Conservation (phyloP, 2,113 vertebrate species). For the Lepisosteus osseus region DNA sequence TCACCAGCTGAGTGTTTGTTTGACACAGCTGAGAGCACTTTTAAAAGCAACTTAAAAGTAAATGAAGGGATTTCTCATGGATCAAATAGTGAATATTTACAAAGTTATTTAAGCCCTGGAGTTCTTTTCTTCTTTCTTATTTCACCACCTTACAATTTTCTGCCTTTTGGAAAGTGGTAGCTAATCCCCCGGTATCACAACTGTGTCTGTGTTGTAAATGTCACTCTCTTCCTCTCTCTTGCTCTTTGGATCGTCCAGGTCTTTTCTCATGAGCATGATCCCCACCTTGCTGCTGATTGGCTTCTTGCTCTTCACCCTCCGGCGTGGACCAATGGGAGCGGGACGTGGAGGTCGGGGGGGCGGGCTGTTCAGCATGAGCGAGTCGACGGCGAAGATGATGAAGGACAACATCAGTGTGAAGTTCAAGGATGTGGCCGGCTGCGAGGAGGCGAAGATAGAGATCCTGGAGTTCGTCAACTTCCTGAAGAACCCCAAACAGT, state of each 20-base stretch:
- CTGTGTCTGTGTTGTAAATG: too few species aligned
- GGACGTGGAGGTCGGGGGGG: slow-evolving; percentile 38
- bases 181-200: too few species aligned
- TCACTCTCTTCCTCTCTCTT: not conserved
- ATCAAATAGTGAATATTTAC: too few species aligned
- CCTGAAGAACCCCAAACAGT: slow-evolving; percentile 64
- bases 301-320: slow-evolving; percentile 51
- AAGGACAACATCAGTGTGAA: slow-evolving; percentile 45
- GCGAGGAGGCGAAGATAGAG: slow-evolving; percentile 66
- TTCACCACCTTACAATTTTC: too few species aligned
- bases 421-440: slow-evolving; percentile 62
- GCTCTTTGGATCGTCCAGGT: slow-evolving; percentile 35
- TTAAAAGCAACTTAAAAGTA: too few species aligned
- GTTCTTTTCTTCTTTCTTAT: too few species aligned
- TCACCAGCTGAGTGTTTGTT: too few species aligned
- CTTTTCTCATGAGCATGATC: slow-evolving; percentile 51
- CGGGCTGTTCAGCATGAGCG: slow-evolving; percentile 56
- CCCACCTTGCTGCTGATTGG: slow-evolving; percentile 54
- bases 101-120: too few species aligned
- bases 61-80: too few species aligned
- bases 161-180: too few species aligned
- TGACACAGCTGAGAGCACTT: too few species aligned
- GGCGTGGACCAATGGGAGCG: slow-evolving; percentile 47
- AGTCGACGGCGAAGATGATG: slow-evolving; percentile 59
- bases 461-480: slow-evolving; percentile 67